Percentiles rank a stretch among this genome's conserved stretches.
Conservation (phyloP, 2,888 invertebrate genomes). For the Mythimna vitellina region DNA sequence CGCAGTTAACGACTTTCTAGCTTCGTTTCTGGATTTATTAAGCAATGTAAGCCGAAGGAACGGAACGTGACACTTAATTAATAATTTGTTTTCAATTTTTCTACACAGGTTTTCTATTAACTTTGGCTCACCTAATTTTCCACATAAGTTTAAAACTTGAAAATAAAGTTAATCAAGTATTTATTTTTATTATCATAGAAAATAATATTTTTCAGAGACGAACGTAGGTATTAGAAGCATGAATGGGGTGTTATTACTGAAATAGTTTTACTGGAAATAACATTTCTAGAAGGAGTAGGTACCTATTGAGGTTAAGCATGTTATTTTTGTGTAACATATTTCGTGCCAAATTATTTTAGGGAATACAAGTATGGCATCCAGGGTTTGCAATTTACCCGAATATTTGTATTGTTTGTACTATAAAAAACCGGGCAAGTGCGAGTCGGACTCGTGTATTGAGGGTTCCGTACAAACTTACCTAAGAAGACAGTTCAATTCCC, state of each 20-base stretch:
- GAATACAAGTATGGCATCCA: background rate
- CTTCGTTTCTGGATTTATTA: conserved; percentile 80
- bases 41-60: conserved; percentile 82
- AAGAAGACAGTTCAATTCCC: too few species aligned
- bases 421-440: too few species aligned
- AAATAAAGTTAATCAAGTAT: conserved; percentile 4
- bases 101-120: conserved; percentile 72
- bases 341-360: background rate
- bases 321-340: background rate
- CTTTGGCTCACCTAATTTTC: conserved; percentile 49
- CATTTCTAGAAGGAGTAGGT: background rate
- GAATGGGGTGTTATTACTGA: conserved; percentile 6
- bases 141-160: conserved; percentile 50
- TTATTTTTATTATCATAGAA: conserved; percentile 12
- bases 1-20: conserved; percentile 81
- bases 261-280: conserved; percentile 1
- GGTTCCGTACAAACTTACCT: too few species aligned
- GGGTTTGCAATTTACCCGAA: too few species aligned
- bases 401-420: too few species aligned
- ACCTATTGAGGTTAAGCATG: background rate
- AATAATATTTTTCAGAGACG: conserved; percentile 12
- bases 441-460: too few species aligned
- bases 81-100: conserved; percentile 81
- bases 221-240: conserved; percentile 1
- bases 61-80: conserved; percentile 84